Conservation (phyloP, 2,888 invertebrate genomes). For the Scaptomyza reducta region DNA sequence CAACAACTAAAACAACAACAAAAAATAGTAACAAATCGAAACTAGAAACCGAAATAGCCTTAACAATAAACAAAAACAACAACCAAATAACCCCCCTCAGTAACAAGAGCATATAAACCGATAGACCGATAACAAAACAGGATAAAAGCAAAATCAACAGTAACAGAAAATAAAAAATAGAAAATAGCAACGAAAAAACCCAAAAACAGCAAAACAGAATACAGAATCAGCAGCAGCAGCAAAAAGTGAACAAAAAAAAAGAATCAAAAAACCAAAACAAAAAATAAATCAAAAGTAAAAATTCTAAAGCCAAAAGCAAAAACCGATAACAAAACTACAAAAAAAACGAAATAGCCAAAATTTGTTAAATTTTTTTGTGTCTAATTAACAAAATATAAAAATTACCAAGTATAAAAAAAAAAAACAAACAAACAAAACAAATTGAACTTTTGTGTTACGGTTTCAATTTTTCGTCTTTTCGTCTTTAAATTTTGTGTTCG, state of each 20-base stretch:
- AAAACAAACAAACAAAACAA: conserved; percentile 31
- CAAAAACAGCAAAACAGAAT: conserved; percentile 23
- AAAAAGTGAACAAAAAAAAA: conserved; percentile 54
- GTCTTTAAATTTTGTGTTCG: conserved; percentile 76
- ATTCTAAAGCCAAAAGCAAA: conserved; percentile 63
- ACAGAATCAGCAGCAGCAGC: conserved; percentile 41
- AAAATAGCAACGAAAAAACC: conserved; percentile 44
- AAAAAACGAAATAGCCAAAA: conserved; percentile 78
- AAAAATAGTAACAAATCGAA: conserved; percentile 43
- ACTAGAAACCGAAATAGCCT: conserved; percentile 65
- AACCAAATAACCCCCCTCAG: conserved; percentile 16
- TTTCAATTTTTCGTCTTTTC: conserved; percentile 76
- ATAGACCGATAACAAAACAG: conserved; percentile 48
- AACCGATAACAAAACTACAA: conserved; percentile 28
- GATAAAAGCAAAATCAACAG: conserved; percentile 31
- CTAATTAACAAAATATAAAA: too few relatives aligned
- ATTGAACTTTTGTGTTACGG: conserved; percentile 69
- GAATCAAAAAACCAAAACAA: conserved; percentile 51
- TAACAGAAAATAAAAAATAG: conserved; percentile 38
- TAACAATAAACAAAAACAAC: conserved; percentile 25
- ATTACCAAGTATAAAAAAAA: too few relatives aligned
- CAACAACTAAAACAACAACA: conserved; percentile 42
- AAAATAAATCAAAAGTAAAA: conserved; percentile 59
- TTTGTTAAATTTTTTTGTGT: conserved; percentile 77
- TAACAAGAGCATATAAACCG: conserved; percentile 37